A percentile compares a stretch with the other conserved stretches of the same genome.
phyloP scores from a whole-genome alignment of 2,113 vertebrate genomes.

The Notiomystis cincta region DNA sequence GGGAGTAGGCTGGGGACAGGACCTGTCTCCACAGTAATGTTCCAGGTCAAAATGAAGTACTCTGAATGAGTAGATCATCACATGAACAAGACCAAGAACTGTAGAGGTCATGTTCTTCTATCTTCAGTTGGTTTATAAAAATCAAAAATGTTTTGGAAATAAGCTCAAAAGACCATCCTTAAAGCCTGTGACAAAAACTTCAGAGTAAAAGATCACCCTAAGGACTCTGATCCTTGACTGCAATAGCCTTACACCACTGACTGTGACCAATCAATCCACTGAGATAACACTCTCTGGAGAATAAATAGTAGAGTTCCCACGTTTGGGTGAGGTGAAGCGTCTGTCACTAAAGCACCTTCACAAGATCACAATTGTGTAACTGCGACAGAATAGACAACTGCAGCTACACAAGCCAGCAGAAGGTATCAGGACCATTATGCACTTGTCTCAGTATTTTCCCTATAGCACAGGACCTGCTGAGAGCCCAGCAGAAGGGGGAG shows the following conservation, averaged over 20 bases:
- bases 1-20: neutral
- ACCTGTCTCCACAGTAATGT: neutral
- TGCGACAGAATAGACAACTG: neutral
- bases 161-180: neutral
- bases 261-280: neutral
- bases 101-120: neutral
- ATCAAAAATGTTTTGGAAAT: neutral
- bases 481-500: accelerated
- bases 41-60: neutral
- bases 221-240: neutral
- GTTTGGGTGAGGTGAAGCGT: neutral
- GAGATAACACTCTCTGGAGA: neutral
- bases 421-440: neutral
- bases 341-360: neutral
- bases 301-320: neutral
- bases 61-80: neutral
- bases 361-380: neutral
- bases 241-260: neutral
- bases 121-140: neutral
- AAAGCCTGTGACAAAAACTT: neutral
- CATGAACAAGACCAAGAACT: neutral
- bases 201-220: neutral
- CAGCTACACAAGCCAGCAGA: neutral
- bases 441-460: neutral
- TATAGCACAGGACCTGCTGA: neutral